A percentile compares a stretch with the other conserved stretches of the same genome.
These are phyloP conservation scores for Xanthia icteritia DNA, from an alignment of 2,888 invertebrate genomes.

Conservation along the genomic window DNA sequence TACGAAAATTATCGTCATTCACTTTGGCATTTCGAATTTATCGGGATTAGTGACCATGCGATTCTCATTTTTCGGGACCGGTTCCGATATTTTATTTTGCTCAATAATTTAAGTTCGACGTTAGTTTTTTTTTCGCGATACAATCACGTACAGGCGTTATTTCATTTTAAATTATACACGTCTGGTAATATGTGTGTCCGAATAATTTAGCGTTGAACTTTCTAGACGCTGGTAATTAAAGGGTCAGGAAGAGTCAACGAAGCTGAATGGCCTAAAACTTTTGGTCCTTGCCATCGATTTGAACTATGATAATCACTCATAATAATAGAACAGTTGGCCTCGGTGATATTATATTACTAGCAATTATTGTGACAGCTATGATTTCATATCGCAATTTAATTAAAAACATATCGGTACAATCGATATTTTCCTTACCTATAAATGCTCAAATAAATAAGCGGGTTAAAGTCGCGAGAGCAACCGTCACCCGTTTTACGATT, in stretches of 20 bases:
- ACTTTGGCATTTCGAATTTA: conserved; percentile 65
- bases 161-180: conserved; percentile 51
- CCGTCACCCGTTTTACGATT: conserved; percentile 2
- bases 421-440: not conserved
- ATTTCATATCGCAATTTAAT: conserved; percentile 38
- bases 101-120: conserved; percentile 53
- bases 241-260: conserved; percentile 78
- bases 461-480: conserved; percentile 11
- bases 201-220: conserved; percentile 73
- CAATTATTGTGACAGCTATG: conserved; percentile 34
- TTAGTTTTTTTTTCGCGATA: conserved; percentile 46
- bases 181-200: conserved; percentile 35
- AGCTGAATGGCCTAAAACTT: conserved; percentile 71
- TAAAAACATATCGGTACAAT: not conserved
- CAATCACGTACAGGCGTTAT: conserved; percentile 42
- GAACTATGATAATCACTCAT: conserved; percentile 72
- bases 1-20: conserved; percentile 55
- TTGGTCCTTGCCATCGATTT: conserved; percentile 77
- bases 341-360: conserved; percentile 36
- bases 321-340: conserved; percentile 57
- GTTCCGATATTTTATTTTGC: conserved; percentile 59
- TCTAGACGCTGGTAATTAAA: conserved; percentile 78
- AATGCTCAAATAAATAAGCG: conserved; percentile 27
- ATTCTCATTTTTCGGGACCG: conserved; percentile 64
- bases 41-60: conserved; percentile 67